Percentiles rank a stretch among this genome's conserved stretches.
phyloP scores from a whole-genome alignment of 2,113 vertebrate species.

The Dicerorhinus sumatrensis region DNA sequence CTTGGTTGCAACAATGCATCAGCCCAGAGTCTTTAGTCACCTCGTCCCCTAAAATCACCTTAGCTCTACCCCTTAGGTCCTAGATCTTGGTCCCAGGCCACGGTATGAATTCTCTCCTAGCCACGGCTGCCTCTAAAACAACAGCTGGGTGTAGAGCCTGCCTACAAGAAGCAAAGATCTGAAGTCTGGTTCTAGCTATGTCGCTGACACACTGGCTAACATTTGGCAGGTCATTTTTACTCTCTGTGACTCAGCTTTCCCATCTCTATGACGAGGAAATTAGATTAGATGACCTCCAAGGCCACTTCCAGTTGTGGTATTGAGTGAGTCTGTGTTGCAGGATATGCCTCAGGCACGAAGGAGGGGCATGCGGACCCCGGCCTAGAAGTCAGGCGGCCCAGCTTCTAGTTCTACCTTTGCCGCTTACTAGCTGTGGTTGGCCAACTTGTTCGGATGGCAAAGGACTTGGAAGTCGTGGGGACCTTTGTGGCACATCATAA shows the following conservation, averaged over 20 bases:
- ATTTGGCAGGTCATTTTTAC: not conserved
- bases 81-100: not conserved
- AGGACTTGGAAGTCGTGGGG: not conserved
- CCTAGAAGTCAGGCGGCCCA: not conserved
- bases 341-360: not conserved
- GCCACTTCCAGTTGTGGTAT: not conserved
- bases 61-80: not conserved
- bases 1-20: not conserved
- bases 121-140: not conserved
- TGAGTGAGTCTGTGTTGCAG: not conserved
- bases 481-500: not conserved
- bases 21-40: not conserved
- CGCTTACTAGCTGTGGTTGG: not conserved
- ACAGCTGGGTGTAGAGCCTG: not conserved
- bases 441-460: not conserved
- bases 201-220: not conserved
- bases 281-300: not conserved
- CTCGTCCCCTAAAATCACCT: slow-evolving; percentile 23
- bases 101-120: not conserved
- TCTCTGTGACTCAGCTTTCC: not conserved
- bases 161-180: not conserved
- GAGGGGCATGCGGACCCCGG: not conserved
- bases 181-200: not conserved
- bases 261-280: not conserved
- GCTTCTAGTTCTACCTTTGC: not conserved